Evolutionary conservation across 1,140 invertebrate species (phyloP), one percentile per base, ranked within the genome.

Genomic region (Sminthurides bifidus): DNA sequence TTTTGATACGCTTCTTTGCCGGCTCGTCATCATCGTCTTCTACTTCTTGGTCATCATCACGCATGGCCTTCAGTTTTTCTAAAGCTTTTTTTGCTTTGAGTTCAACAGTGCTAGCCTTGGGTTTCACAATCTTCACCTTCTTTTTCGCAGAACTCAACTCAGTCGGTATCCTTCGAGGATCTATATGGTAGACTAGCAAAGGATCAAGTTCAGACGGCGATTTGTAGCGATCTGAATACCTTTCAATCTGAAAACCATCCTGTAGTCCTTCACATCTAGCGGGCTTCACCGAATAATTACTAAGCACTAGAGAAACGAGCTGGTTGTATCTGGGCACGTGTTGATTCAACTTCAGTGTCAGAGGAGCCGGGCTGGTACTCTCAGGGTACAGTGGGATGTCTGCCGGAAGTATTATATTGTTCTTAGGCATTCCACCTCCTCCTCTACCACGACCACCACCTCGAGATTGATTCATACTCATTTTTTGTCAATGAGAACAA

Each of bases 141-240:
- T 65, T 74, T 12, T 71, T 68, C 30, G 77, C 77, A 35, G 6
- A 35, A 10, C 29, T 45, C 21, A 66, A 38, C 52, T 66, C 65
- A 21, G 31, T 33, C 0, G 63, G 65, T 27, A 66, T 52, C 38
- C 62, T 40, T 30, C 44, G 51, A 14, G 27, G 51, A 37, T 56
- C 45, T 2, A 24, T n/a, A 10, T 30, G 29, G 14, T 35, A 58
- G 0, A 27, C 27, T 1, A 49, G 38, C 46, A 75, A 71, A 2
- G 80, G 66, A 66, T 81, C 78, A 2, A 59, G 38, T 0, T 79
- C 78, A 68, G 81, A 64, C 26, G 73, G 66, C 10, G 73, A 71
- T 35, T 79, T 73, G 63, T 82, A 78, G 57, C 77, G 74, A 64
- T 83, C 81, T 0, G 81, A 81, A 67, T 79, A 79, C 19, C 81